Conservation (phyloP, 23 tunicate species). For the Trididemnum clinides region DNA sequence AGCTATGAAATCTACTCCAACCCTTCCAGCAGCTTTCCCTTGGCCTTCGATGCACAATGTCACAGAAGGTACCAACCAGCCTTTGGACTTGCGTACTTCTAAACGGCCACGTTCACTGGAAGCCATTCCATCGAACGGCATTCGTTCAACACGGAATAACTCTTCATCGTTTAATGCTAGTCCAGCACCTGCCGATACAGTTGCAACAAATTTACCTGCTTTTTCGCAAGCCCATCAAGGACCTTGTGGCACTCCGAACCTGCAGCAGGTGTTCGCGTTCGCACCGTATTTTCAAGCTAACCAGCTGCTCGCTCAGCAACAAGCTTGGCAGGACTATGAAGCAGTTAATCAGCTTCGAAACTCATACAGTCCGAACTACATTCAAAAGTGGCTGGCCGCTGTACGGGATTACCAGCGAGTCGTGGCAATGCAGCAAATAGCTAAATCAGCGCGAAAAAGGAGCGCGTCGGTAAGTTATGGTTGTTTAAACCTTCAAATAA, state of each 20-base stretch:
- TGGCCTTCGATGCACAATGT: neutral
- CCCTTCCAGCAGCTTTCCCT: neutral
- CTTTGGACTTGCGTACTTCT: slow-evolving; percentile 53
- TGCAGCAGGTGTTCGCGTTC: slow-evolving; percentile 51
- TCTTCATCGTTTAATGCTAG: too few relatives aligned
- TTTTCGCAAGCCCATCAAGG: neutral
- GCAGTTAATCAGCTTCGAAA: too few relatives aligned
- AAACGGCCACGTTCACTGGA: slow-evolving; percentile 10
- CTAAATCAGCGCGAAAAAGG: slow-evolving; percentile 42
- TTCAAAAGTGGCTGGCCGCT: slow-evolving; percentile 45
- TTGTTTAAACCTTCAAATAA: neutral
- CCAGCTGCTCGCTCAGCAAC: neutral
- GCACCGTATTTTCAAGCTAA: slow-evolving; percentile 48
- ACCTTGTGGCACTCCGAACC: neutral
- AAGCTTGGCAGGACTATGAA: slow-evolving; percentile 1
- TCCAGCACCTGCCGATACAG: neutral
- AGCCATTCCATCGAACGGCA: neutral
- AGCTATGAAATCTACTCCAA: neutral
- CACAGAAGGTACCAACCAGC: slow-evolving; percentile 21
- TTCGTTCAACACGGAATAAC: too few relatives aligned
- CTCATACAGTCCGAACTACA: neutral
- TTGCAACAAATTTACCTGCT: neutral
- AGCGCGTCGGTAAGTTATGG: slow-evolving; percentile 45
- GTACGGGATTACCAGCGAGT: slow-evolving; percentile 45
- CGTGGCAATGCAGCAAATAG: slow-evolving; percentile 2